Conservation (phyloP, 2,797 vertebrate species). For the Monodelphis domestica region DNA sequence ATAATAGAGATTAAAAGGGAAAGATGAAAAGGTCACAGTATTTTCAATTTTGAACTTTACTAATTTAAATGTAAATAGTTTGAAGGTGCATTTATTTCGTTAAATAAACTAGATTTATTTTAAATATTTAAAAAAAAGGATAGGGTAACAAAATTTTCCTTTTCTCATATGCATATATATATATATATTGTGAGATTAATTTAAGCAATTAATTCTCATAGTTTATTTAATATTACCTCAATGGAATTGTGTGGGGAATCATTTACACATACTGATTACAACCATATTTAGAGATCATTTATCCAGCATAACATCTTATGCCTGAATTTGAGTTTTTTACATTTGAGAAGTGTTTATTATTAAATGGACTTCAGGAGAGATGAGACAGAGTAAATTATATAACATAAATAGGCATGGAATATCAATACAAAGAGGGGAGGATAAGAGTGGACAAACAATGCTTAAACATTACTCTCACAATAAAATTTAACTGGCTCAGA, state of each 20-base stretch:
- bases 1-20: not conserved
- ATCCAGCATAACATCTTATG: not conserved
- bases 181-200: not conserved
- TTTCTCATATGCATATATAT: not conserved
- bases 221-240: not conserved
- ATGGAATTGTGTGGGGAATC: not conserved
- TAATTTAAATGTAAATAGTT: not conserved
- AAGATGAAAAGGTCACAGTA: not conserved
- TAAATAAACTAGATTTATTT: not conserved
- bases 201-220: not conserved
- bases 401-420: too few relatives aligned
- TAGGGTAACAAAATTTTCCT: not conserved
- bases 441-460: too few relatives aligned
- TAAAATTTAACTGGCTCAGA: too few relatives aligned
- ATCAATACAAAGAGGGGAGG: too few relatives aligned
- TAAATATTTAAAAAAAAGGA: not conserved
- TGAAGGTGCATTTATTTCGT: not conserved
- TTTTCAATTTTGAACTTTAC: not conserved
- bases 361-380: too few relatives aligned
- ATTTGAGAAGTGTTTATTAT: not conserved
- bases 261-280: not conserved
- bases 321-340: not conserved
- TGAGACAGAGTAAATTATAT: too few relatives aligned
- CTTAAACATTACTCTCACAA: too few relatives aligned
- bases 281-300: not conserved